A percentile compares a stretch with the other conserved stretches of the same genome.
Evolutionary conservation across 1,140 invertebrate species (phyloP).

Genomic region (Nephotettix cincticeps): DNA sequence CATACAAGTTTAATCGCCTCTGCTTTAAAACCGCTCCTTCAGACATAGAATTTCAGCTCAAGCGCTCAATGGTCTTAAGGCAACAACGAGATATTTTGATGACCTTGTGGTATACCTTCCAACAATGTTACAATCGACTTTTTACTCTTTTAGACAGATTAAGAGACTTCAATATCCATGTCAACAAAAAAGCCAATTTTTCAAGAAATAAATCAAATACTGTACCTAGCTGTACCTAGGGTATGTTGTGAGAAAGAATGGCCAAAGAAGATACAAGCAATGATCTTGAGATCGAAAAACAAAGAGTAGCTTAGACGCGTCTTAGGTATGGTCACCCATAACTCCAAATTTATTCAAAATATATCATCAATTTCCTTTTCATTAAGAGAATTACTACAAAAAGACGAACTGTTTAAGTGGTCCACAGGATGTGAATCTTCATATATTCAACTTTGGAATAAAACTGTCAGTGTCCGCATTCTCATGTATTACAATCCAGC

Average conservation of each 20-base stretch:
- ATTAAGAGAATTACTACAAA: too few relatives aligned
- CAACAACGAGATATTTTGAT: background rate
- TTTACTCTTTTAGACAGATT: background rate
- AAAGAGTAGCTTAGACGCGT: too few relatives aligned
- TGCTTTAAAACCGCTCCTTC: conserved; percentile 51
- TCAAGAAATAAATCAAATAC: conserved; percentile 33
- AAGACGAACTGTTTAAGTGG: conserved; percentile 33
- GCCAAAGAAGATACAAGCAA: conserved; percentile 46
- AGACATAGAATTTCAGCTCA: conserved; percentile 52
- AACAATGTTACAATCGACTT: conserved; percentile 15
- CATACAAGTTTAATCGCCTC: conserved; percentile 46
- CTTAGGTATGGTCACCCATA: too few relatives aligned
- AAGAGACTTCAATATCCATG: conserved; percentile 32
- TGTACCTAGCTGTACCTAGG: too few relatives aligned
- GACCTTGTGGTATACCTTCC: background rate
- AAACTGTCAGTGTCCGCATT: conserved; percentile 38
- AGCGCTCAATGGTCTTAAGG: conserved; percentile 42
- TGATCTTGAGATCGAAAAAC: too few relatives aligned
- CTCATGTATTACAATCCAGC: conserved; percentile 46
- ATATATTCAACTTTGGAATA: conserved; percentile 42
- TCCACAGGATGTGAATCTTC: conserved; percentile 34
- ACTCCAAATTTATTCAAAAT: too few relatives aligned
- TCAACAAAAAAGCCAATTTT: conserved; percentile 46
- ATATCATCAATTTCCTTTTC: too few relatives aligned
- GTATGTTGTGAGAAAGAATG: conserved; percentile 3